phyloP scores from a whole-genome alignment of 2,113 vertebrate species.

The Thamnaconus septentrionalis region DNA sequence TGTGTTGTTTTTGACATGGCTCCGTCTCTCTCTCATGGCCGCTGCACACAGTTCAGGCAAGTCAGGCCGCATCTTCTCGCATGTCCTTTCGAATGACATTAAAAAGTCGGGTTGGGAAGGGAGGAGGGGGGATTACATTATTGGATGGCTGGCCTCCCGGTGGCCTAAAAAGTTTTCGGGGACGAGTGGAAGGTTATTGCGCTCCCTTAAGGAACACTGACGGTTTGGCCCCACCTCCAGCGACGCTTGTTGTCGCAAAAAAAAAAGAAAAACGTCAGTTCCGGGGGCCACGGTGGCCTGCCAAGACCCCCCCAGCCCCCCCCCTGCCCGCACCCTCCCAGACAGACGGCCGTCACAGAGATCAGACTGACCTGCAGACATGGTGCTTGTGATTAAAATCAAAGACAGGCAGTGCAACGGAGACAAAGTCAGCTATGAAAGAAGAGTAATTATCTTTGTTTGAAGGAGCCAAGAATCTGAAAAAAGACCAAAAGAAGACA shows the following conservation, averaged over 20 bases:
- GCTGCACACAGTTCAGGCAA: no score
- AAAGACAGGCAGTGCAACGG: constrained; percentile 8
- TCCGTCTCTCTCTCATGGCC: no score
- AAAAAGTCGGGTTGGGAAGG: no score
- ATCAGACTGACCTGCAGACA: constrained; percentile 9
- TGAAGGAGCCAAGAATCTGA: neutral
- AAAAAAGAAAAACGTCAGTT: constrained; percentile 30
- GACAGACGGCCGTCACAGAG: constrained; percentile 1
- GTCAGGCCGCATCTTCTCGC: no score
- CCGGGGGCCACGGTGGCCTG: constrained; percentile 12
- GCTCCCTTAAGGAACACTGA: constrained; percentile 20
- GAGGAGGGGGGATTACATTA: neutral
- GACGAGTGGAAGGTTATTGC: constrained; percentile 22
- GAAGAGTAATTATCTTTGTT: neutral
- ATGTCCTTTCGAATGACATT: no score
- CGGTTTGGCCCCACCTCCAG: constrained; percentile 28
- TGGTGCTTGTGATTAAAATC: constrained; percentile 6
- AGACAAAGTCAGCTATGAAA: neutral
- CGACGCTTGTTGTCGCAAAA: constrained; percentile 24
- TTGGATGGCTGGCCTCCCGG: neutral
- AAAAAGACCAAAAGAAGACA: neutral
- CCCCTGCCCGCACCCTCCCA: neutral
- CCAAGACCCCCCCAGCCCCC: neutral
- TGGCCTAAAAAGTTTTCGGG: neutral
- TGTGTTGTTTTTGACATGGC: no score